Percentiles rank a stretch among this genome's conserved stretches.
These are phyloP conservation scores for Nyctalus aviator DNA, from an alignment of 2,797 vertebrate species.

Conservation along the genomic window DNA sequence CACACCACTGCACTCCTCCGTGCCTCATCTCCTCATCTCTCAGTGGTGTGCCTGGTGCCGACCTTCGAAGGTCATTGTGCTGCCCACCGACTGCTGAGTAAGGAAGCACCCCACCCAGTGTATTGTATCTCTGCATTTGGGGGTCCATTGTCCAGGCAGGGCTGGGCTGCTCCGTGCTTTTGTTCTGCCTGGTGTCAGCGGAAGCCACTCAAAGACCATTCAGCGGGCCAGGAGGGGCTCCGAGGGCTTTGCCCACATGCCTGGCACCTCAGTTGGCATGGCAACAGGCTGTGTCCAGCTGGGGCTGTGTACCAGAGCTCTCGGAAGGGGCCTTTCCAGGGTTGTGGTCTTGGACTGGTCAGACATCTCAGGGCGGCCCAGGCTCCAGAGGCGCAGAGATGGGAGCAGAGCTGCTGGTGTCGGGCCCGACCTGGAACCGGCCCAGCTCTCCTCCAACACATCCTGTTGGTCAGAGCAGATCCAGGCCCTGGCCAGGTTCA, in stretches of 20 bases:
- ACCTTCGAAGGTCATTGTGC: not conserved
- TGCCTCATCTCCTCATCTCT: not conserved
- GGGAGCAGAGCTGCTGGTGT: too few relatives aligned
- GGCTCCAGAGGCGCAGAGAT: not conserved
- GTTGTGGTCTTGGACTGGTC: not conserved
- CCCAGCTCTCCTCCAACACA: not conserved
- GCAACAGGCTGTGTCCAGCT: not conserved
- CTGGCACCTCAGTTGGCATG: not conserved
- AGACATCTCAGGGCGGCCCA: not conserved
- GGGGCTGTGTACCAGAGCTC: not conserved
- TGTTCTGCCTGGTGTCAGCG: not conserved
- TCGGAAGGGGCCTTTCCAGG: not conserved
- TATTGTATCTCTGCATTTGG: fast-evolving
- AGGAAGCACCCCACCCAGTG: not conserved
- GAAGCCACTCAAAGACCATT: not conserved
- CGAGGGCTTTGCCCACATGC: not conserved
- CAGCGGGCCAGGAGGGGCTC: not conserved
- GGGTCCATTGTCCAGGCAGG: not conserved
- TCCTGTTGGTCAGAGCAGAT: not conserved
- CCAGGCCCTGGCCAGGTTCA: not conserved
- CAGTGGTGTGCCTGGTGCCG: not conserved
- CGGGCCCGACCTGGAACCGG: not conserved
- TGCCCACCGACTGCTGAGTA: not conserved
- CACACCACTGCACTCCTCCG: not conserved
- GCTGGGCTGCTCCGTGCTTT: not conserved